phyloP scores from a whole-genome alignment of 1,140 invertebrate species.

The Diploscapter pachys region DNA sequence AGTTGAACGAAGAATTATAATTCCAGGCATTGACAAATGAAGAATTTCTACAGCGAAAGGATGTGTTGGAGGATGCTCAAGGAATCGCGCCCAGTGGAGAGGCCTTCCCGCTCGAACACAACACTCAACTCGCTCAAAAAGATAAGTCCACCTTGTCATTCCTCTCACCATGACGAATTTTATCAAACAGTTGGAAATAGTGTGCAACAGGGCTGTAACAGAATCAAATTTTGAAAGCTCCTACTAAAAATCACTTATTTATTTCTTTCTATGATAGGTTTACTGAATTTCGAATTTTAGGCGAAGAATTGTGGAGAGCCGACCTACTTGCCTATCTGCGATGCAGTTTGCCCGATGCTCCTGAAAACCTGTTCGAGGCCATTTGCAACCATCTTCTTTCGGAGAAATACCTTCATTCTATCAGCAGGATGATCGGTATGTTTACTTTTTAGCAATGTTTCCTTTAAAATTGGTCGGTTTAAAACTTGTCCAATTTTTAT shows the following conservation, averaged over 20 bases:
- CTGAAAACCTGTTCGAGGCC: constrained; percentile 36
- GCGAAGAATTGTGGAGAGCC: background rate
- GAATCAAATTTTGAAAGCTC: background rate
- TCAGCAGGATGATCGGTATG: constrained; percentile 25
- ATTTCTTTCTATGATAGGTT: no score
- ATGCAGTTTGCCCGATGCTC: constrained; percentile 28
- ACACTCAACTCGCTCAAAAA: constrained; percentile 16
- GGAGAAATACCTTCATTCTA: constrained; percentile 19
- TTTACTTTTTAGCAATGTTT: background rate
- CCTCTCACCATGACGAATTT: background rate
- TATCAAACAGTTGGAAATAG: constrained; percentile 11
- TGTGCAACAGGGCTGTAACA: background rate
- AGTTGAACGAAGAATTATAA: background rate
- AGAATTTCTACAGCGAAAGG: constrained; percentile 18
- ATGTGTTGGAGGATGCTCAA: constrained; percentile 23
- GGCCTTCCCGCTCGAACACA: constrained; percentile 4
- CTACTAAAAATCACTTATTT: no score
- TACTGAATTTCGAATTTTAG: background rate
- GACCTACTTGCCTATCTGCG: constrained; percentile 29
- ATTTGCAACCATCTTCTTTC: constrained; percentile 19
- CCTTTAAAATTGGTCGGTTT: no score
- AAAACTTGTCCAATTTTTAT: background rate
- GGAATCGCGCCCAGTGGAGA: constrained; percentile 14
- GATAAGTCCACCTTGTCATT: background rate
- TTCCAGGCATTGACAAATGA: constrained; percentile 28